These are phyloP conservation scores for Macropus fuliginosus DNA, from an alignment of 2,797 vertebrate species.

Conservation along the genomic window DNA sequence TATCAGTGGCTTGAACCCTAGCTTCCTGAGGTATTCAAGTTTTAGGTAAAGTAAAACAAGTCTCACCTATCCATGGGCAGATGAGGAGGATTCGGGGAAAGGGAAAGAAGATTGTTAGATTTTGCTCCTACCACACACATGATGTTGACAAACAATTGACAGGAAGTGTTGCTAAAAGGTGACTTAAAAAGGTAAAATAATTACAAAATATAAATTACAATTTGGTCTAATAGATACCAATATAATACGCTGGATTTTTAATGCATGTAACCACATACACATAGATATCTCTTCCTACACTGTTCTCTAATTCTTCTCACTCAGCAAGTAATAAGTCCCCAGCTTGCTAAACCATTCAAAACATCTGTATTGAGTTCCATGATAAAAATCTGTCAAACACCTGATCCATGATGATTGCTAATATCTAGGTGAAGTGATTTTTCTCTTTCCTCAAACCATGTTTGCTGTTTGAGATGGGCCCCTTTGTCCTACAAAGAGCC, in stretches of 20 bases:
- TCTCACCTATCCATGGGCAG: background rate
- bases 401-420: background rate
- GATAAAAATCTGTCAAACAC: background rate
- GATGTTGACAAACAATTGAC: background rate
- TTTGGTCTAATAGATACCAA: background rate
- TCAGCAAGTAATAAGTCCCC: conserved; percentile 16
- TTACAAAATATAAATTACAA: background rate
- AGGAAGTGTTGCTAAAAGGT: background rate
- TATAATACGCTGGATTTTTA: background rate
- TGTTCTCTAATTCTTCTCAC: conserved; percentile 10
- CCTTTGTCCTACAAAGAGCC: background rate
- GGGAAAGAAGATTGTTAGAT: background rate
- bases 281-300: background rate
- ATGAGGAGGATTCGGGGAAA: background rate
- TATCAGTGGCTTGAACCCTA: background rate
- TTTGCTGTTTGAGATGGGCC: background rate
- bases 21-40: background rate
- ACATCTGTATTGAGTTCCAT: background rate
- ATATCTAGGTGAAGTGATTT: background rate
- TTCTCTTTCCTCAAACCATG: background rate
- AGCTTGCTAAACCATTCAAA: conserved; percentile 7
- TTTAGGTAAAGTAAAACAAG: background rate
- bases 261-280: conserved; percentile 19
- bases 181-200: background rate
- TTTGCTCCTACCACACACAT: background rate